A percentile compares a stretch with the other conserved stretches of the same genome.
Conservation (phyloP, 1,140 invertebrate species). For the Elymnias hypermnestra region DNA sequence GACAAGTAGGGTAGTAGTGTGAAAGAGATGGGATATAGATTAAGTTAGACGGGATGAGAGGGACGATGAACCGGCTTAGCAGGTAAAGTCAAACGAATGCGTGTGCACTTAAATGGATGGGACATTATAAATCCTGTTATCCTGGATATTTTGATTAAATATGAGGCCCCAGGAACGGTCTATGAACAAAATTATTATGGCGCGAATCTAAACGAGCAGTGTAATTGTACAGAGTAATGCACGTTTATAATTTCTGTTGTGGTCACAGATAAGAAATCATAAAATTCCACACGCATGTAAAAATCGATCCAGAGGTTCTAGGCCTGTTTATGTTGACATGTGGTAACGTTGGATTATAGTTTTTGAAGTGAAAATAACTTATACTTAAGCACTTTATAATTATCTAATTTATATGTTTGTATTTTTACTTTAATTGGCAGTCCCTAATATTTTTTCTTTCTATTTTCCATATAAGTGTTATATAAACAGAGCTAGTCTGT, state of each 20-base stretch:
- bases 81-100: constrained; percentile 25
- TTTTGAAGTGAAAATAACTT: no score
- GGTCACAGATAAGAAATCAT: not conserved
- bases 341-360: not conserved
- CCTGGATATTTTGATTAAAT: constrained; percentile 2
- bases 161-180: no score
- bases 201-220: no score
- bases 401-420: no score
- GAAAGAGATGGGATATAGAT: constrained; percentile 12
- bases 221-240: no score
- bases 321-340: not conserved
- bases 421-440: no score
- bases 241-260: not conserved
- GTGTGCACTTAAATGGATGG: not conserved
- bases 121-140: not conserved
- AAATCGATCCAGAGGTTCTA: not conserved
- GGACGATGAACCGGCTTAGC: constrained; percentile 26
- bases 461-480: no score
- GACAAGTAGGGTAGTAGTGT: not conserved
- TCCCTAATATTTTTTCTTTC: no score
- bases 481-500: no score
- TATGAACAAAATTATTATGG: no score
- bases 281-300: not conserved
- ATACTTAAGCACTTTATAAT: no score
- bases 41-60: constrained; percentile 5